A percentile compares a stretch with the other conserved stretches of the same genome.
Conservation (phyloP, 2,797 vertebrate species). For the Echiichthys vipera region DNA sequence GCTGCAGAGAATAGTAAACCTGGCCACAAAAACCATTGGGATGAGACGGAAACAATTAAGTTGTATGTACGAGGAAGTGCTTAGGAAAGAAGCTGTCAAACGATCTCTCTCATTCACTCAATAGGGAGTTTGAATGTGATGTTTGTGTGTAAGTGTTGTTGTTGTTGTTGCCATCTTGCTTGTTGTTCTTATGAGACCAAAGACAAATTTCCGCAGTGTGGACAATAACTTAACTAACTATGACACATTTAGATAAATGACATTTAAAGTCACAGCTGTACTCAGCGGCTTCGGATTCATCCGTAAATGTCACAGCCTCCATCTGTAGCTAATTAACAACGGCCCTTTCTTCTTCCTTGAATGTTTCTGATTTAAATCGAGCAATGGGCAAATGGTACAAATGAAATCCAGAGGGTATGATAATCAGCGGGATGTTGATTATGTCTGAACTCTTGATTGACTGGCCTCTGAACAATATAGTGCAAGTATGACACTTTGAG, state of each 20-base stretch:
- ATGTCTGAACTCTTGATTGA: not conserved
- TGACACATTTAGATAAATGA: not conserved
- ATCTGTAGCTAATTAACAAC: conserved; percentile 5
- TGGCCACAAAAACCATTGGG: too few species aligned
- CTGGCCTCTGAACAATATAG: not conserved
- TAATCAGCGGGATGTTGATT: not conserved
- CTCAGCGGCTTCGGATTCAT: not conserved
- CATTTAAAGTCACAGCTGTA: conserved; percentile 13
- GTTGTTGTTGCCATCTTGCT: too few species aligned
- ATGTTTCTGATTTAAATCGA: conserved; percentile 6
- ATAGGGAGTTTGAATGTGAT: too few species aligned
- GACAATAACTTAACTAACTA: too few species aligned
- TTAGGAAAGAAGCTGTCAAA: too few species aligned
- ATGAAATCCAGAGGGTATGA: conserved; percentile 5
- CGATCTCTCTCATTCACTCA: too few species aligned
- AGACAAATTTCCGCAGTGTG: too few species aligned
- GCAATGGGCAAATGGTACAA: not conserved
- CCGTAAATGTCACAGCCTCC: conserved; percentile 6
- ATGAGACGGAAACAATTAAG: too few species aligned
- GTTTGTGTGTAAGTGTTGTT: too few species aligned
- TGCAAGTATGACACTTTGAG: not conserved
- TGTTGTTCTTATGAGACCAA: too few species aligned
- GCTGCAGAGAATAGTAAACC: too few species aligned
- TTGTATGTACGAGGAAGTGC: too few species aligned
- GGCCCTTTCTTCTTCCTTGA: not conserved